Evolutionary conservation across 2,797 vertebrate species (phyloP).

Genomic region (Hapalemur alaotrensis): DNA sequence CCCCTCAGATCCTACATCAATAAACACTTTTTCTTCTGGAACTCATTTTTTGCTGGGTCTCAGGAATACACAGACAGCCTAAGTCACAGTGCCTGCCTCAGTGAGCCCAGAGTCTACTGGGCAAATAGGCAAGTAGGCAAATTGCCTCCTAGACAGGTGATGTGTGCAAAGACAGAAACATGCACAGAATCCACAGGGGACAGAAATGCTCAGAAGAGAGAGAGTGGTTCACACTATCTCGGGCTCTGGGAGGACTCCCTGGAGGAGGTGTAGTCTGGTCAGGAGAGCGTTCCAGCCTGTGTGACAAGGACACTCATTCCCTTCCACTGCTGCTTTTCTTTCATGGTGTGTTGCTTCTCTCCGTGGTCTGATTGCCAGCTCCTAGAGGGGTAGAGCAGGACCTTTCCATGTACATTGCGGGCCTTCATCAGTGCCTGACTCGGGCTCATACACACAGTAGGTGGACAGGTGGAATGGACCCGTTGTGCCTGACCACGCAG

Average conservation of each 20-base stretch:
- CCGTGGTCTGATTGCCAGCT: neutral
- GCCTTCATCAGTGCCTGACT: neutral
- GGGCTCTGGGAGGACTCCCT: neutral
- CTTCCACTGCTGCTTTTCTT: neutral
- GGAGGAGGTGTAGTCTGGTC: neutral
- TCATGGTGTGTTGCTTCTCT: neutral
- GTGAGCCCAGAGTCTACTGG: neutral
- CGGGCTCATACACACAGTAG: neutral
- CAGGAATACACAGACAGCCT: neutral
- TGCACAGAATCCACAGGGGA: neutral
- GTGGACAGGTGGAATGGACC: neutral
- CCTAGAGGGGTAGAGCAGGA: neutral
- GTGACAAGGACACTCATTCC: neutral
- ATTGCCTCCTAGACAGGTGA: neutral
- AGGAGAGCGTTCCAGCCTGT: neutral
- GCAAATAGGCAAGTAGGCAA: neutral
- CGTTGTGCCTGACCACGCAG: neutral
- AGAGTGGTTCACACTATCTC: neutral
- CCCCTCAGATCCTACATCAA: neutral
- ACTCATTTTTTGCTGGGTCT: neutral
- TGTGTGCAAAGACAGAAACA: neutral
- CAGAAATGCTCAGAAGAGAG: neutral
- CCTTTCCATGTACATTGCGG: neutral
- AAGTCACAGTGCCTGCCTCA: neutral
- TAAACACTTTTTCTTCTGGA: neutral